These are phyloP conservation scores for Hofmannophila pseudospretella DNA, from an alignment of 2,888 invertebrate species.

Conservation along the genomic window DNA sequence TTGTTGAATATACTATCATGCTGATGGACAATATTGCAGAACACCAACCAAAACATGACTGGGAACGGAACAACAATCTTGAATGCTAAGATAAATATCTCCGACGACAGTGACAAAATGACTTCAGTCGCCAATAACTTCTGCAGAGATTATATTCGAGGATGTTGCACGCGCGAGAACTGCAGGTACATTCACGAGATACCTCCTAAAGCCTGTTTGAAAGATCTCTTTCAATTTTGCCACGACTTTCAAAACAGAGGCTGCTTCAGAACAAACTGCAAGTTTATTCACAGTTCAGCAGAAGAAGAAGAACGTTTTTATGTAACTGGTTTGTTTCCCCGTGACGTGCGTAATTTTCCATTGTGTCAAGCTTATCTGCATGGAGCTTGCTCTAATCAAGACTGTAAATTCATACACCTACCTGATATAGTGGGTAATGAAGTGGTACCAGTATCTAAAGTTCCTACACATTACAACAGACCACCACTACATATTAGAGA, in stretches of 20 bases:
- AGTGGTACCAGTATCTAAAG: slow-evolving; percentile 24
- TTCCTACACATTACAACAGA: slow-evolving; percentile 36
- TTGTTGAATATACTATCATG: too few relatives aligned
- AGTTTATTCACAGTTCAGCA: slow-evolving; percentile 82
- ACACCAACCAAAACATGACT: slow-evolving; percentile 33
- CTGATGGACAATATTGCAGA: neutral
- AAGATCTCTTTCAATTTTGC: slow-evolving; percentile 72
- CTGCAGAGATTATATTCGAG: slow-evolving; percentile 73
- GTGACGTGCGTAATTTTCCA: slow-evolving; percentile 55
- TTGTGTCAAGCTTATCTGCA: slow-evolving; percentile 80
- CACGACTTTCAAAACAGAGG: slow-evolving; percentile 84
- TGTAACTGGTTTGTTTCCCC: slow-evolving; percentile 78
- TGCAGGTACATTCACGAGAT: slow-evolving; percentile 64
- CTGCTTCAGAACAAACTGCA: slow-evolving; percentile 79
- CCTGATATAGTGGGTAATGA: slow-evolving; percentile 43
- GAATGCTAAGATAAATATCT: slow-evolving; percentile 38
- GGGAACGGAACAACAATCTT: slow-evolving; percentile 25
- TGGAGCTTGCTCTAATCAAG: slow-evolving; percentile 75
- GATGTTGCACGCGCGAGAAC: slow-evolving; percentile 74
- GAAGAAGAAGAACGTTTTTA: slow-evolving; percentile 85
- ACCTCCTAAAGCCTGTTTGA: slow-evolving; percentile 49
- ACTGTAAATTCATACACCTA: slow-evolving; percentile 52
- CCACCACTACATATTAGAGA: slow-evolving; percentile 51
- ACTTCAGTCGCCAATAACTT: slow-evolving; percentile 35
- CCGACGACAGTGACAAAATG: slow-evolving; percentile 43